These are phyloP conservation scores for Petrocephalus sullivani DNA, from an alignment of 2,797 vertebrate genomes.

Conservation along the genomic window DNA sequence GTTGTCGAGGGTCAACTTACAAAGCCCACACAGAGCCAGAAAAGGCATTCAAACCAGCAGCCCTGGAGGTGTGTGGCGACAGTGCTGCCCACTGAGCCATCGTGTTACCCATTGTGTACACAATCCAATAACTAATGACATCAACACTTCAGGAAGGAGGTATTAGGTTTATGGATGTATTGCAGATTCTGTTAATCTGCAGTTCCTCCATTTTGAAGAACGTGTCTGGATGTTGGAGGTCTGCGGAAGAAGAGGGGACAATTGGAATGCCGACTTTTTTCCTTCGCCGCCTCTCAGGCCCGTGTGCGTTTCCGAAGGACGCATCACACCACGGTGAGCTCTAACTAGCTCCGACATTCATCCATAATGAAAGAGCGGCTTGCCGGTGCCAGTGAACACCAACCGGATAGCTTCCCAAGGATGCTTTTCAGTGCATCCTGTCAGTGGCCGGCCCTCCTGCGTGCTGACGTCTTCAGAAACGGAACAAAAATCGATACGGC, in stretches of 20 bases:
- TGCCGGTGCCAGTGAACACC: background rate
- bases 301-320: background rate
- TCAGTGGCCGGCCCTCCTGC: background rate
- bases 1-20: background rate
- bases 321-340: background rate
- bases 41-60: background rate
- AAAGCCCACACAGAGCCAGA: background rate
- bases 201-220: background rate
- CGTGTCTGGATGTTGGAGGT: background rate
- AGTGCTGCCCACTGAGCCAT: background rate
- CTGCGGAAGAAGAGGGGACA: background rate
- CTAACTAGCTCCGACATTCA: constrained; percentile 28
- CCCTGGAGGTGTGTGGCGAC: background rate
- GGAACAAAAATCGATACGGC: background rate
- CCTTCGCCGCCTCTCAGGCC: background rate
- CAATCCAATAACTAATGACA: background rate
- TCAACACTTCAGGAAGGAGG: background rate
- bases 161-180: background rate
- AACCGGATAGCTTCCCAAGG: background rate
- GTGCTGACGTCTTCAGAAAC: background rate
- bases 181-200: background rate
- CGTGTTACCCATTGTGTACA: background rate
- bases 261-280: background rate
- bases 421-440: background rate
- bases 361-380: constrained; percentile 33